Base-by-base conservation (phyloP, 1,140 invertebrate genomes). In the Drosophila pruinosa region DNA sequence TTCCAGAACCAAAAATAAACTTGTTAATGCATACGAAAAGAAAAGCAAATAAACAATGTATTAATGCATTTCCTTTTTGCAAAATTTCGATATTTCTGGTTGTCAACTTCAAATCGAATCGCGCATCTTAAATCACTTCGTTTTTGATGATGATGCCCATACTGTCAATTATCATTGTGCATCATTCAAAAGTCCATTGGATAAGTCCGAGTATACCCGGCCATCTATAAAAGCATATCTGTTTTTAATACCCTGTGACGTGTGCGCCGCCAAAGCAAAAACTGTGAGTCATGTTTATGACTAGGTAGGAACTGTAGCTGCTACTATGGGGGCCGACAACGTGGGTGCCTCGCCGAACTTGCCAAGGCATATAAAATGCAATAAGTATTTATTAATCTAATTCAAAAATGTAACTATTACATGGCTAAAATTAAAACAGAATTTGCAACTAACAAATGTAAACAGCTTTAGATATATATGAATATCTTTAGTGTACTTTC, bases 81-180 rank as follows among this genome's bases (percentile, higher is more conserved):
- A 15, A 53, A 36, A 38, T 45, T 56, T 48, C 0, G 17, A 53
- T 21, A 38, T 45, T 56, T 48, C 0, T 14, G 52, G 75, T 70
- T 85, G 80, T 86, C 80, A 85, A 86, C 64, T 80, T 80, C 63
- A 48, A 58, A 76, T 85, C 52, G 67, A 61, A 62, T 43, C 31
- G 6, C 34, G 17, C n/a, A 15, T 24, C 72, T 24, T 39, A 12
- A 7, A 15, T 21, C 65, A 21, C 4, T 38, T 3, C 34, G 12
- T 38, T 24, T 12, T 43, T 62, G 72, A 81, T 85, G 80, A 85
- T 71, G 41, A 31, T 15, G 38, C 53, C 14, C 31, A 47, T 47
- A 47, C n/a, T 73, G 69, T 43, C 56, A 79, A 78, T 78, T 70
- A 53, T 15, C 77, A 81, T 69, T 75, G 59, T 76, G 41, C 8